These are phyloP conservation scores for Plectropomus leopardus DNA, from an alignment of 2,113 vertebrate genomes.

Conservation along the genomic window DNA sequence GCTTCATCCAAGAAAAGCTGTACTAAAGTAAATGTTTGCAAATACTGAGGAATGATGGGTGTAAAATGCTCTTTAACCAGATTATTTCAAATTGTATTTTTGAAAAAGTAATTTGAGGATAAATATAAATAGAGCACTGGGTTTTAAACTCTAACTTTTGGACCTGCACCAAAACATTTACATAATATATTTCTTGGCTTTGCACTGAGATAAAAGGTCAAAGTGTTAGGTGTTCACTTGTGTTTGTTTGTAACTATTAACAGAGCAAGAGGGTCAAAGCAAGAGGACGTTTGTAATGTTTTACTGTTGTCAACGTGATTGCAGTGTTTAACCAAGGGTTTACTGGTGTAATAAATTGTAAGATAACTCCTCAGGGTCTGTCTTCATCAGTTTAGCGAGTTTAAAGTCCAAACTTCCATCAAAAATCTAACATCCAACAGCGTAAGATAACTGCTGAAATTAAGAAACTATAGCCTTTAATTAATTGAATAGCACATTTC, in stretches of 20 bases:
- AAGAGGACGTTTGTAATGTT: slow-evolving; percentile 11
- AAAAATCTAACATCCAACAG: neutral
- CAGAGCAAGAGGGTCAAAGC: neutral
- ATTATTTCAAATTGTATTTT: too few relatives aligned
- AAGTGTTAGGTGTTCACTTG: neutral
- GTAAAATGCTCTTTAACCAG: neutral
- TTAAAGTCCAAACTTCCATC: slow-evolving; percentile 11
- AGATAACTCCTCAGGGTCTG: slow-evolving; percentile 10
- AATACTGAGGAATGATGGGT: neutral
- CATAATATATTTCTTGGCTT: neutral
- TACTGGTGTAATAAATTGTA: slow-evolving; percentile 24
- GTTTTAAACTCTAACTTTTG: neutral
- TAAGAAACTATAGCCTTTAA: neutral
- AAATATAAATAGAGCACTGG: neutral
- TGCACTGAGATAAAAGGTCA: slow-evolving; percentile 20
- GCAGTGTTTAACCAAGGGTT: neutral
- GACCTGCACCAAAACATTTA: neutral
- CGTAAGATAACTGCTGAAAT: neutral
- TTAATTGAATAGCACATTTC: neutral
- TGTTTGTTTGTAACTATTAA: slow-evolving; percentile 52
- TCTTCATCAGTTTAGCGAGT: neutral
- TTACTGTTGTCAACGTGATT: slow-evolving; percentile 9
- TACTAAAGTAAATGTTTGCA: neutral
- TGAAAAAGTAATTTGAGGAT: too few relatives aligned
- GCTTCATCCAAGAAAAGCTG: neutral